Conservation (phyloP, 2,797 vertebrate genomes). For the Sarcophilus harrisii region DNA sequence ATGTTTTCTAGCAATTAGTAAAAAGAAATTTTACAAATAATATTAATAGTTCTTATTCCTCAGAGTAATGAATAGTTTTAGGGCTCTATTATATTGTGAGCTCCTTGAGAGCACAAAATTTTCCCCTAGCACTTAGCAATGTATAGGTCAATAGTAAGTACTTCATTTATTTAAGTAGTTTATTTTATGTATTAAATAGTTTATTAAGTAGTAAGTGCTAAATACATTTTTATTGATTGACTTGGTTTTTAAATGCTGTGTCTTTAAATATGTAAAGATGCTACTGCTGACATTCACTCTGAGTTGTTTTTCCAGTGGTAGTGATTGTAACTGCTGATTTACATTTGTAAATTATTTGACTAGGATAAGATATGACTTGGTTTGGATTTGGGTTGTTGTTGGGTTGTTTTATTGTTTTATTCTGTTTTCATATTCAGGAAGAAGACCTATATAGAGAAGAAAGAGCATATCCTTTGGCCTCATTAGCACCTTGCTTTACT, state of each 20-base stretch:
- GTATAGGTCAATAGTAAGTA: neutral
- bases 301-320: constrained; percentile 12
- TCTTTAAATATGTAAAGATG: constrained; percentile 5
- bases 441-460: constrained; percentile 20
- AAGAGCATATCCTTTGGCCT: constrained; percentile 32
- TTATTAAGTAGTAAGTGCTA: neutral
- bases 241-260: neutral
- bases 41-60: neutral
- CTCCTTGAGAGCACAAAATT: neutral
- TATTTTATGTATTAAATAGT: neutral
- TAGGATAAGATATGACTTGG: neutral
- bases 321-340: neutral
- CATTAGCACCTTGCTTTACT: constrained; percentile 31
- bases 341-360: constrained; percentile 1
- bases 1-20: neutral
- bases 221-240: neutral
- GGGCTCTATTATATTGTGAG: neutral
- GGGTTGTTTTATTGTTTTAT: neutral
- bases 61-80: neutral
- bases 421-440: neutral
- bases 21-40: neutral
- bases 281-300: neutral
- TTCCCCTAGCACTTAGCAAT: too few species aligned
- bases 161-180: neutral
- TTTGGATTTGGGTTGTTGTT: neutral